Percentiles rank a stretch among this genome's conserved stretches.
These are phyloP conservation scores for Prolemur simus DNA, from an alignment of 2,113 vertebrate species.

Conservation along the genomic window DNA sequence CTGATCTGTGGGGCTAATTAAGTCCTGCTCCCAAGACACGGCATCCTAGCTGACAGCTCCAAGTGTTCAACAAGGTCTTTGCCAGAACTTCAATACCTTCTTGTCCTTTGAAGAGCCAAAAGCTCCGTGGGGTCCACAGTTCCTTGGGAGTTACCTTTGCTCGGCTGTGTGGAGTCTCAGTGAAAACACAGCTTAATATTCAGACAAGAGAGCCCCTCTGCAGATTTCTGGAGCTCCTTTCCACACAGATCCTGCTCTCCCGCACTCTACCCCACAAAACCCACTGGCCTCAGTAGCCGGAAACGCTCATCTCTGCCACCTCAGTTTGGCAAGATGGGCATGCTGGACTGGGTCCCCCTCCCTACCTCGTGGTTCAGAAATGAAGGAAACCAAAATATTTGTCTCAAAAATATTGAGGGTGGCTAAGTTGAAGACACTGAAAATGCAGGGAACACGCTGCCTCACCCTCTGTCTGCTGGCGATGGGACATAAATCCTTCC, in stretches of 20 bases:
- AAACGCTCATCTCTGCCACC: neutral
- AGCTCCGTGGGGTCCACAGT: fast-evolving
- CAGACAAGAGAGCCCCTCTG: neutral
- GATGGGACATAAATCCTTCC: neutral
- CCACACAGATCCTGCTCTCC: neutral
- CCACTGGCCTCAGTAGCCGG: too few relatives aligned
- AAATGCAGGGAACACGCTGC: neutral
- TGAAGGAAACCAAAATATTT: neutral
- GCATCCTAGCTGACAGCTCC: too few relatives aligned
- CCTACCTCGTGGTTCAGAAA: neutral
- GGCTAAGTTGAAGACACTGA: neutral
- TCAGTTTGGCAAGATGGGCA: neutral
- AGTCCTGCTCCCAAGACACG: neutral
- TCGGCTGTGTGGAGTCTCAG: fast-evolving
- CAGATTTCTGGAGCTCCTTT: neutral
- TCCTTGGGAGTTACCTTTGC: too few relatives aligned
- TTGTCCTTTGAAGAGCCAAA: neutral
- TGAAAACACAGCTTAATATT: neutral
- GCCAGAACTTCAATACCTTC: neutral
- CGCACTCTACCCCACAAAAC: neutral
- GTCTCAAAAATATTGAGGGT: neutral
- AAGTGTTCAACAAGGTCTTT: neutral
- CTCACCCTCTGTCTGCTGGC: neutral
- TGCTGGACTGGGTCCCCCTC: neutral
- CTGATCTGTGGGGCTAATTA: too few relatives aligned